These are phyloP conservation scores for Aselliscus stoliczkanus DNA, from an alignment of 2,797 vertebrate species.

Conservation along the genomic window DNA sequence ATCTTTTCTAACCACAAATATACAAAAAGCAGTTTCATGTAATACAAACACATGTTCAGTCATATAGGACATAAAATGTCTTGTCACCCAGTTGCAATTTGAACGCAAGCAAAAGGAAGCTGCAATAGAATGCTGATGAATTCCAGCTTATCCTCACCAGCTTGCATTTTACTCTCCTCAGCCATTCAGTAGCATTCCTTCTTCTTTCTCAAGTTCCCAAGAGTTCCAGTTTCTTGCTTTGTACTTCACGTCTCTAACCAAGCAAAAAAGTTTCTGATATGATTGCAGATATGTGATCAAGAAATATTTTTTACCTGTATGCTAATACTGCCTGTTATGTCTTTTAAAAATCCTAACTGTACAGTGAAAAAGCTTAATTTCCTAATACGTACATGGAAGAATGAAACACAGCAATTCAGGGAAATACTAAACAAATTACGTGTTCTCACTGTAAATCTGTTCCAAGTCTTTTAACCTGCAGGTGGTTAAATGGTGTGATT, in stretches of 20 bases:
- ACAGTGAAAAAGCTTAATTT: background rate
- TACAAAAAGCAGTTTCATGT: background rate
- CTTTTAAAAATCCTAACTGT: background rate
- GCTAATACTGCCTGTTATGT: background rate
- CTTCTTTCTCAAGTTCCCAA: background rate
- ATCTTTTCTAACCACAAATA: background rate
- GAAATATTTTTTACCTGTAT: background rate
- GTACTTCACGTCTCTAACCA: background rate
- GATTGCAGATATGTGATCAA: background rate
- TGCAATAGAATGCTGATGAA: background rate
- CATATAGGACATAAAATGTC: background rate
- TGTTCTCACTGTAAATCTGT: background rate
- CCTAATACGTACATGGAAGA: background rate
- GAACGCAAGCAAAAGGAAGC: background rate
- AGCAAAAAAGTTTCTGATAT: background rate
- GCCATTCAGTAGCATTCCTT: background rate
- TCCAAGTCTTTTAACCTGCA: background rate
- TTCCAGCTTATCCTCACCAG: background rate
- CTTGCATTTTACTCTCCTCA: background rate
- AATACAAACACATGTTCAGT: background rate
- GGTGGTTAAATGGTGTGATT: background rate
- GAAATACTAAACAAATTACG: background rate
- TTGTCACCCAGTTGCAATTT: background rate
- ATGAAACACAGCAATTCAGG: background rate
- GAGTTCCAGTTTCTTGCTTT: background rate